A percentile compares a stretch with the other conserved stretches of the same genome.
Evolutionary conservation across 2,797 vertebrate species (phyloP).

Genomic region (Brotula barbata): DNA sequence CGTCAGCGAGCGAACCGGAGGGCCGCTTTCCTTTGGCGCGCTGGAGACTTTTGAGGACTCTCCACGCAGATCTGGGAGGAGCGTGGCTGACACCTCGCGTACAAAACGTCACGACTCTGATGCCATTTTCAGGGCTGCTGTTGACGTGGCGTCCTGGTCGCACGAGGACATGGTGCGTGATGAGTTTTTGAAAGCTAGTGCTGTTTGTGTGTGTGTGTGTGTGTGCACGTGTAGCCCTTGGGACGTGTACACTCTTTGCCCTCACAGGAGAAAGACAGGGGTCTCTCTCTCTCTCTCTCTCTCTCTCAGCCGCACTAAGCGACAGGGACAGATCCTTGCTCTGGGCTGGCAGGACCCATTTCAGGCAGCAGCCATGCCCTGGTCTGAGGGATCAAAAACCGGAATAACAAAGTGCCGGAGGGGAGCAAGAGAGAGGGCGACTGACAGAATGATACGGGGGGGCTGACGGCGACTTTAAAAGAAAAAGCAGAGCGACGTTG

Average conservation of each 20-base stretch:
- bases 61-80: too few relatives aligned
- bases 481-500: slow-evolving; percentile 36
- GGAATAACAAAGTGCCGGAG: slow-evolving; percentile 50
- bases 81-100: too few relatives aligned
- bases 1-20: too few relatives aligned
- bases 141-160: slow-evolving; percentile 11
- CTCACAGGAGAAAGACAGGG: slow-evolving; percentile 41
- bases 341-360: slow-evolving; percentile 44
- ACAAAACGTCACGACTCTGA: slow-evolving; percentile 18
- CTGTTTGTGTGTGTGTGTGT: slow-evolving; percentile 7
- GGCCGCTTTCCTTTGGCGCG: too few relatives aligned
- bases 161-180: slow-evolving; percentile 21
- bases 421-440: slow-evolving; percentile 32
- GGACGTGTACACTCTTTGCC: slow-evolving; percentile 47
- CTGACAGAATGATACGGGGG: slow-evolving; percentile 1
- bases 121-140: slow-evolving; percentile 9
- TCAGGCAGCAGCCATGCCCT: slow-evolving; percentile 36
- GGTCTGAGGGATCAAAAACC: slow-evolving; percentile 57
- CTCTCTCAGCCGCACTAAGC: slow-evolving; percentile 28
- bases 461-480: slow-evolving; percentile 15
- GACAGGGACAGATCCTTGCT: slow-evolving; percentile 49
- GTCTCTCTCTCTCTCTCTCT: neutral
- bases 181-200: slow-evolving; percentile 33
- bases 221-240: slow-evolving; percentile 26
- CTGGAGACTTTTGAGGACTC: too few relatives aligned